Evolutionary conservation across 2,113 vertebrate genomes (phyloP), one percentile per base, ranked within the genome.

Genomic region (human): DNA sequence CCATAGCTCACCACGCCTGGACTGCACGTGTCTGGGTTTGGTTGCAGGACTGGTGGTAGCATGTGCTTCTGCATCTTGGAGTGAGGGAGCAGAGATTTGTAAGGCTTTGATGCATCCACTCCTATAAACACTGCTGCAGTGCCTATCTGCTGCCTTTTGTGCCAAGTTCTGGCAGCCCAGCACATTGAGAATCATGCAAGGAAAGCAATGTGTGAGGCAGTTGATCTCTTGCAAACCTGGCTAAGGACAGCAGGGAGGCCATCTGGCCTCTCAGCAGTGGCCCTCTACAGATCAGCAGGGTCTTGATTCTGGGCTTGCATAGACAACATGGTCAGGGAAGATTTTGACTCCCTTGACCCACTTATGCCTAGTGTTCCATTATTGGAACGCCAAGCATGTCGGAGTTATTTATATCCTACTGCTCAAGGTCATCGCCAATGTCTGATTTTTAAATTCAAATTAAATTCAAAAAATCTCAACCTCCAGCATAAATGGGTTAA

Each of bases 21-120:
- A 6, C 16, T 8, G n/a, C 10, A 8, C 1, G 0, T 0, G 0
- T 32, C 27, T 23, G 38, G 35, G 45, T 70, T 5, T 16, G 16
- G 80, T 73, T 32, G 20, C 6, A 43, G 48, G 40, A 14, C 57
- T n/a, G 14, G 38, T 32, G 10, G 38, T 0, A 23, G 25, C 57
- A 14, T 8, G 6, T 40, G 55, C 45, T 38, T 45, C 2, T 35
- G 22, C 35, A 2, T 73, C 72, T 64, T 0, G 0, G 50, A 45
- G 25, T 61, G 27, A 73, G 25, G 30, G 6, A 14, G 32, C 5
- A 61, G 84, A 32, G 61, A 73, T 45, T 17, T 6, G 4, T 45
- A n/a, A 82, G 50, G 3, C 11, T 12, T 59, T 27, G 27, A 66
- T 81, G 30, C 43, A n/a, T 40, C 30, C 23, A 5, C 40, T 48